These are phyloP conservation scores for Protonibea diacanthus DNA, from an alignment of 2,797 vertebrate species.

Conservation along the genomic window DNA sequence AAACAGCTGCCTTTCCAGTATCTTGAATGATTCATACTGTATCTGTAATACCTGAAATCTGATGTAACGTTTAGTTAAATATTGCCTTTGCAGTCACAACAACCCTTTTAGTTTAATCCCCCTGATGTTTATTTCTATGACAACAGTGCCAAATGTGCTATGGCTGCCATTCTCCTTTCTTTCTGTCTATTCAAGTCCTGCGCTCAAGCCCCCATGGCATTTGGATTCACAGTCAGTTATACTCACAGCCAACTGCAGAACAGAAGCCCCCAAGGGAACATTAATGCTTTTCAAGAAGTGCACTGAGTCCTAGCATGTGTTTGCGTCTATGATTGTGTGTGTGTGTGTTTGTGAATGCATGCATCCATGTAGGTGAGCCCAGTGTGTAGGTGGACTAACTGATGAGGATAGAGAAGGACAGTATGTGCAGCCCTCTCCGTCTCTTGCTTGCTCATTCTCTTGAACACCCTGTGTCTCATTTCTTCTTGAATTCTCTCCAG, in stretches of 20 bases:
- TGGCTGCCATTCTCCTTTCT: constrained; percentile 6
- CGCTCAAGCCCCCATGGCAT: constrained; percentile 8
- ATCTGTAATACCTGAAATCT: neutral
- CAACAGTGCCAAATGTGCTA: constrained; percentile 21
- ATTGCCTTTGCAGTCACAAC: constrained; percentile 24
- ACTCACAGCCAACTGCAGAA: constrained; percentile 42
- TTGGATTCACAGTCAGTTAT: constrained; percentile 34
- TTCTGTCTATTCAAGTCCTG: neutral
- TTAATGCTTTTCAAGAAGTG: constrained; percentile 23
- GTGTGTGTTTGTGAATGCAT: neutral
- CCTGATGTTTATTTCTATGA: constrained; percentile 27
- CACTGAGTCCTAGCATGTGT: neutral
- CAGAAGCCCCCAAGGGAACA: constrained; percentile 6
- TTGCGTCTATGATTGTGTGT: neutral
- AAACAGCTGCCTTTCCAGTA: constrained; percentile 6
- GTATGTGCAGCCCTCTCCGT: neutral
- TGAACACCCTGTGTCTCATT: neutral
- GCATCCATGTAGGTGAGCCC: constrained; percentile 24
- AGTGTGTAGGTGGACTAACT: constrained; percentile 45
- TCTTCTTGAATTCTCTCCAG: neutral
- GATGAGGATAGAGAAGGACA: constrained; percentile 35
- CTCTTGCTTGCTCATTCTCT: neutral
- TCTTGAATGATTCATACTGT: neutral
- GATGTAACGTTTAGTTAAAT: constrained; percentile 19
- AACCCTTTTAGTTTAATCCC: constrained; percentile 18